A percentile compares a stretch with the other conserved stretches of the same genome.
phyloP scores from a whole-genome alignment of 2,113 vertebrate species.

The Hirundichthys speculiger region DNA sequence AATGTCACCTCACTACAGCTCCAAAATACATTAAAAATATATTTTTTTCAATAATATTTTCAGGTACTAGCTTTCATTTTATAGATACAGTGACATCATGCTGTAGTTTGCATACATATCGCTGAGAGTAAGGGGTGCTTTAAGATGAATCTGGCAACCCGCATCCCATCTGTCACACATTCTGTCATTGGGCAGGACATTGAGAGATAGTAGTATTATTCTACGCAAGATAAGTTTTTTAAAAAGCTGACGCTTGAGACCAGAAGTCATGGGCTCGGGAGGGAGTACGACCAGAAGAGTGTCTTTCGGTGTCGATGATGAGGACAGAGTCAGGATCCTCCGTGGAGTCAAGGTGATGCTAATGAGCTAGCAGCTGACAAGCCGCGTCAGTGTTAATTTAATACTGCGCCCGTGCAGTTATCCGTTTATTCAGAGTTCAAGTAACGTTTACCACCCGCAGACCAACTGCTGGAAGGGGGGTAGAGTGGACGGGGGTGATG shows the following conservation, averaged over 20 bases:
- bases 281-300: constrained; percentile 87
- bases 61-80: background rate
- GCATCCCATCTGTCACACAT: constrained; percentile 50
- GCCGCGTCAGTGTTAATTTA: constrained; percentile 24
- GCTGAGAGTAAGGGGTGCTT: background rate
- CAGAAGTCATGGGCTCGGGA: constrained; percentile 83
- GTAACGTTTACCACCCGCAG: background rate
- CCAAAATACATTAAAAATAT: too few relatives aligned
- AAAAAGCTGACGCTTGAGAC: background rate
- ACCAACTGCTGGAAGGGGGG: background rate
- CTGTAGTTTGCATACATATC: background rate
- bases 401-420: background rate
- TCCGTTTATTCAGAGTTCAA: background rate
- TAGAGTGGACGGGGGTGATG: constrained; percentile 22
- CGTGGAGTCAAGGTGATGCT: constrained; percentile 90
- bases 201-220: background rate
- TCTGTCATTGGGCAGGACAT: constrained; percentile 48
- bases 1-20: background rate
- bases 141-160: constrained; percentile 61
- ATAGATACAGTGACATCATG: background rate
- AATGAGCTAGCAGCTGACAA: constrained; percentile 63
- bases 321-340: constrained; percentile 88
- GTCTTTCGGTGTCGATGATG: constrained; percentile 89
- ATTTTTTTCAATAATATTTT: background rate
- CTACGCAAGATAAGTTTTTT: background rate